Percentiles rank a stretch among this genome's conserved stretches.
phyloP scores from a whole-genome alignment of 2,888 invertebrate species.

The Rotaria magnacalcarata region DNA sequence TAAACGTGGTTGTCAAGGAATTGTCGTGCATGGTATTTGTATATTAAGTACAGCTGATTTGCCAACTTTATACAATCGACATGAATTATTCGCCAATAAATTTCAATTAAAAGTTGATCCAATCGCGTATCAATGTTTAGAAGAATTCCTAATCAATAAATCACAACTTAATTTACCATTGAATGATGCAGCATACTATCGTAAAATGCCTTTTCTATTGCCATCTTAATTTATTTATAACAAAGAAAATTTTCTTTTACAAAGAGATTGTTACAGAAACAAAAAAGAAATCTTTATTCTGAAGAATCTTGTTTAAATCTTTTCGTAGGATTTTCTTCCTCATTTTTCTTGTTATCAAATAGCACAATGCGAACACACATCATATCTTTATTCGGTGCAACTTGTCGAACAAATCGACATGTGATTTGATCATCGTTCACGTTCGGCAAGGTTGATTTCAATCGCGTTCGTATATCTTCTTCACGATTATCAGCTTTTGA shows the following conservation, averaged over 20 bases:
- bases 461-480: slow-evolving; percentile 34
- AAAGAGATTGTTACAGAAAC: neutral
- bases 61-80: slow-evolving; percentile 27
- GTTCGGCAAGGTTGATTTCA: slow-evolving; percentile 36
- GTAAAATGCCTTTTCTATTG: slow-evolving; percentile 6
- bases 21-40: slow-evolving; percentile 4
- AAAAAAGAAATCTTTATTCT: neutral
- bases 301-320: slow-evolving; percentile 36
- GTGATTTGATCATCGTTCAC: slow-evolving; percentile 12
- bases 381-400: slow-evolving; percentile 92
- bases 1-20: neutral
- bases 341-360: slow-evolving; percentile 27
- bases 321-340: neutral
- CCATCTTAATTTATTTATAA: no score
- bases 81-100: slow-evolving; percentile 45
- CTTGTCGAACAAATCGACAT: slow-evolving; percentile 71
- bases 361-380: slow-evolving; percentile 66
- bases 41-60: slow-evolving; percentile 41
- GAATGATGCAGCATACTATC: neutral
- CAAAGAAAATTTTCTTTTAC: neutral
- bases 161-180: neutral
- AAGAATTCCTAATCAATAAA: slow-evolving; percentile 32
- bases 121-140: slow-evolving; percentile 42
- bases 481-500: slow-evolving; percentile 42
- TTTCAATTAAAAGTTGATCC: slow-evolving; percentile 39